Conservation (phyloP, 2,888 invertebrate genomes). For the Pandemis corylana region DNA sequence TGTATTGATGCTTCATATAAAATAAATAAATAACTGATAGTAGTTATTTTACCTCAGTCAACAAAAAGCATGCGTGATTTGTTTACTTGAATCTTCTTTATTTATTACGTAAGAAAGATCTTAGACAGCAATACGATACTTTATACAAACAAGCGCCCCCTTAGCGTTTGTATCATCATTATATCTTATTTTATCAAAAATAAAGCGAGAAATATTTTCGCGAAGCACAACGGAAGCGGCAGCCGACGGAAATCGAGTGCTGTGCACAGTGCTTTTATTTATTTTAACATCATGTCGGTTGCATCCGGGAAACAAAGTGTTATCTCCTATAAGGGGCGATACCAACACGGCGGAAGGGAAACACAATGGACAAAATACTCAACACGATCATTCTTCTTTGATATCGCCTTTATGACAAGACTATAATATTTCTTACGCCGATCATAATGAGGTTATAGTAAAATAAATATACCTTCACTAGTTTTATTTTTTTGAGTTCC, state of each 20-base stretch:
- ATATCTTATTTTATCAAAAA: conserved; percentile 63
- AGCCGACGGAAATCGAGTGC: conserved; percentile 76
- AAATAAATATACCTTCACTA: too few relatives aligned
- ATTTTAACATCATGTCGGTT: conserved; percentile 78
- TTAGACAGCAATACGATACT: background rate
- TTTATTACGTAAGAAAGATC: too few relatives aligned
- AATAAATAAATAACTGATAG: too few relatives aligned
- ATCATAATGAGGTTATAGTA: background rate
- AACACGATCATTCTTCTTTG: conserved; percentile 36
- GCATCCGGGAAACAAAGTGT: conserved; percentile 68
- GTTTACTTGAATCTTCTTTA: too few relatives aligned
- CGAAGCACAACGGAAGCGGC: conserved; percentile 66
- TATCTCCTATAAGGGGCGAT: conserved; percentile 34
- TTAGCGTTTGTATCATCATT: conserved; percentile 53
- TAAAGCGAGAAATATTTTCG: conserved; percentile 62
- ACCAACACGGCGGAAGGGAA: conserved; percentile 26
- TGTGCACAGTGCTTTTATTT: conserved; percentile 69
- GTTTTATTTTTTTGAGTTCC: too few relatives aligned
- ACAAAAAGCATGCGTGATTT: too few relatives aligned
- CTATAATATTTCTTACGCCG: background rate
- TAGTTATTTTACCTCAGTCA: too few relatives aligned
- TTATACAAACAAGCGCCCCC: conserved; percentile 30
- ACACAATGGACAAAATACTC: conserved; percentile 35
- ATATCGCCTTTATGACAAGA: conserved; percentile 33
- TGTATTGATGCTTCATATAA: too few relatives aligned